Percentiles rank a stretch among this genome's conserved stretches.
Conservation (phyloP, 2,113 vertebrate genomes). For the Otus sunia region DNA sequence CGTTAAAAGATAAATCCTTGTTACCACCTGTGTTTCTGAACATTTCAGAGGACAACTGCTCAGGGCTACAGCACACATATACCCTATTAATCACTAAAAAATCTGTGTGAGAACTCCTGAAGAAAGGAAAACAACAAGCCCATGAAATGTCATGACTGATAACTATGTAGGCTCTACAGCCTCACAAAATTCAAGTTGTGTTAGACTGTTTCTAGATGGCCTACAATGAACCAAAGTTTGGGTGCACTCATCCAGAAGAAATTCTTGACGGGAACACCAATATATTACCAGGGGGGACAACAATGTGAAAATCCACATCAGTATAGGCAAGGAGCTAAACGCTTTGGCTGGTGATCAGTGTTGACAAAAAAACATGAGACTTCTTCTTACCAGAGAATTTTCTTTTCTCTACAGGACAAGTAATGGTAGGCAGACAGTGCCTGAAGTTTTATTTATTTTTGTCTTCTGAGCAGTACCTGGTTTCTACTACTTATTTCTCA, state of each 20-base stretch:
- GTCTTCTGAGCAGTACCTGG: background rate
- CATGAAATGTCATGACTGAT: background rate
- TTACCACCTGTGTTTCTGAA: background rate
- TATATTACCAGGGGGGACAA: background rate
- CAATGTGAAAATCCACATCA: background rate
- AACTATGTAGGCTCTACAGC: background rate
- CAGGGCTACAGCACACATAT: background rate
- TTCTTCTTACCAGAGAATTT: background rate
- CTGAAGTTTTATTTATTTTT: background rate
- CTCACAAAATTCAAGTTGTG: background rate
- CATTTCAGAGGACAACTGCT: background rate
- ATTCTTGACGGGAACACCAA: background rate
- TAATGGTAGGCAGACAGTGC: background rate
- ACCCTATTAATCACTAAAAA: background rate
- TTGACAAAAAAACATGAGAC: background rate
- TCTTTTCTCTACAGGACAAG: background rate
- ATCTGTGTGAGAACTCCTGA: background rate
- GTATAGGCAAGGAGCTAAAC: background rate
- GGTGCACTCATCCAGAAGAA: background rate
- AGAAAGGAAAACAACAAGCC: background rate
- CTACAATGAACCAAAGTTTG: background rate
- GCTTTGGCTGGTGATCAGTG: background rate
- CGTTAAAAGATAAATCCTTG: background rate
- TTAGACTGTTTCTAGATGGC: background rate
- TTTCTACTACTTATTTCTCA: background rate